A percentile compares a stretch with the other conserved stretches of the same genome.
Conservation (phyloP, 2,888 invertebrate genomes). For the Smittia sp. region DNA sequence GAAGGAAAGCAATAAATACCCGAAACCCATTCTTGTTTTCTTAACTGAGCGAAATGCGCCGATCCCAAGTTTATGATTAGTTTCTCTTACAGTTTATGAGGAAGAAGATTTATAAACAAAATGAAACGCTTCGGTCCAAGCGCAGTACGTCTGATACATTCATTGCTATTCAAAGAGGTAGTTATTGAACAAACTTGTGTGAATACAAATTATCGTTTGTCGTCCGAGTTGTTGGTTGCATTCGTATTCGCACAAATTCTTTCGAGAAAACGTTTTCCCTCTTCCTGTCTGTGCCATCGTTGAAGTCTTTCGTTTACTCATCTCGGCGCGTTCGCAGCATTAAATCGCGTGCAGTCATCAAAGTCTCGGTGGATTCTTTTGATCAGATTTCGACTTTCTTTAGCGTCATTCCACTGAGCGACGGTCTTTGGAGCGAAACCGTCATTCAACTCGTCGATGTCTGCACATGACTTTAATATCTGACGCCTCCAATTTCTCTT, state of each 20-base stretch:
- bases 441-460: no score
- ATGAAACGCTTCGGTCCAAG: no score
- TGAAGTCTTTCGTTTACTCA: slow-evolving; percentile 25
- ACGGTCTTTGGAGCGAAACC: no score
- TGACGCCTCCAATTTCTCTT: no score
- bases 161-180: not conserved
- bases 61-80: not conserved
- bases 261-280: not conserved
- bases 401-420: no score
- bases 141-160: not conserved
- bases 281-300: slow-evolving; percentile 17
- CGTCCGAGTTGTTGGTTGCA: not conserved
- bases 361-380: no score
- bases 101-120: not conserved
- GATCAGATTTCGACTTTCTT: no score
- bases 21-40: not conserved
- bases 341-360: no score
- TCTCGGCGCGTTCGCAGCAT: no score
- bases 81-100: not conserved
- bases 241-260: slow-evolving; percentile 35
- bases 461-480: no score
- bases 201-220: slow-evolving; percentile 37
- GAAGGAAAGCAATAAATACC: slow-evolving; percentile 7
- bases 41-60: not conserved
- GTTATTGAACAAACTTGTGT: slow-evolving; percentile 12